Evolutionary conservation across 1,140 invertebrate species (phyloP), one percentile per base, ranked within the genome.

Genomic region (Leptinotarsa defecta): DNA sequence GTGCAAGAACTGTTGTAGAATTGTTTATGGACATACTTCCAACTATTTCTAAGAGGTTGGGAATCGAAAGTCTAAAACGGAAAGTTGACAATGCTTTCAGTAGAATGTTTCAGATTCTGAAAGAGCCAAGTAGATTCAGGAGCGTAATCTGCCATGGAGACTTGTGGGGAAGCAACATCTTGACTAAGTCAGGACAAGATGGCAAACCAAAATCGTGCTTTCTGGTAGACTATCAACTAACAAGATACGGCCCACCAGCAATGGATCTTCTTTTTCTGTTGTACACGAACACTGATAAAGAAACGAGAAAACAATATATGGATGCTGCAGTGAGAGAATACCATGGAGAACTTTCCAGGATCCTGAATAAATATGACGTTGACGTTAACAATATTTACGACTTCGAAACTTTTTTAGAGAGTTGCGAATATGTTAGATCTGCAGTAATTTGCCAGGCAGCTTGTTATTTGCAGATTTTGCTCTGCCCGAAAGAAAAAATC

Each of bases 181-280:
- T 92, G 79, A 88, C 90, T 57, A 90, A 89, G 81, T 88, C 88
- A 74, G 81, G 86, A 13, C 48, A 78, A 43, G 43, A 76, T 34
- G 68, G 61, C 1, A 52, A 22, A 13, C 74, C 69, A 2, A 71
- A 85, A 3, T 80, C 84, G 8, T 88, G 89, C 17, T 85, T 88
- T 13, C 77, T 92, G 4, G 86, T 92, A 20, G 91, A 92, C 80
- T 91, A 89, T 72, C 91, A 92, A 83, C 84, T 91, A 34, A 87
- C 87, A 0, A 80, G 90, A 49, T 91, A 89, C 81, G 83, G 85
- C 19, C 84, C 87, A 3, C 88, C 89, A 1, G 86, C 85, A 71
- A 71, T 88, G 24, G 89, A 90, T 80, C 78, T 90, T 8, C 81
- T 88, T 57, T 0, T 87, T 88, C 3, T 68, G 2, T 79, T 90